Conservation (phyloP, 2,888 invertebrate genomes). For the Megamerina dolium region DNA sequence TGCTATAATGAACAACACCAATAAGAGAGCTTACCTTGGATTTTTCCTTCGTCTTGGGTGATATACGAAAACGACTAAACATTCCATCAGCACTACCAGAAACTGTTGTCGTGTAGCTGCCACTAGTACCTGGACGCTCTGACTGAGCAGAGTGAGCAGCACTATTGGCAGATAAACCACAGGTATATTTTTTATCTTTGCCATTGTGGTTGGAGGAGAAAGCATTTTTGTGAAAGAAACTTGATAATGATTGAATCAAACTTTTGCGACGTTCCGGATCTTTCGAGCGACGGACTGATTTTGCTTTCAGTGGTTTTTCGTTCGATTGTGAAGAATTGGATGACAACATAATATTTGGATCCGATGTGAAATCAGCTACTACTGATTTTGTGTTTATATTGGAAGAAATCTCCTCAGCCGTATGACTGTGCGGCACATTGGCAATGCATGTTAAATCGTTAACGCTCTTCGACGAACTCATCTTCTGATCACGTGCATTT, state of each 20-base stretch:
- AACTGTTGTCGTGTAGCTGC: slow-evolving; percentile 21
- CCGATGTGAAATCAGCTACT: slow-evolving; percentile 52
- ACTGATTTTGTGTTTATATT: slow-evolving; percentile 26
- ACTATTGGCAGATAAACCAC: slow-evolving; percentile 24
- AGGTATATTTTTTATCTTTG: slow-evolving; percentile 36
- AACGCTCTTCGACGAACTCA: slow-evolving; percentile 48
- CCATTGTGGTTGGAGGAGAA: slow-evolving; percentile 50
- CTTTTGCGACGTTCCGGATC: slow-evolving; percentile 71
- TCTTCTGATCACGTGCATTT: slow-evolving; percentile 40
- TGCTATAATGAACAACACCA: too few species aligned
- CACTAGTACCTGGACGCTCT: slow-evolving; percentile 54
- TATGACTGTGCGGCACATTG: slow-evolving; percentile 25
- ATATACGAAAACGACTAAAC: slow-evolving; percentile 57
- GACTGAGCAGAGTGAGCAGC: slow-evolving; percentile 55
- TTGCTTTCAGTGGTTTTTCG: slow-evolving; percentile 24
- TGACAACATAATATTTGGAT: slow-evolving; percentile 53
- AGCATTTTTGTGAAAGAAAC: slow-evolving; percentile 68
- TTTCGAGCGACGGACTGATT: slow-evolving; percentile 46
- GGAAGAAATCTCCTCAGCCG: slow-evolving; percentile 17
- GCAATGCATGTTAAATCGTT: slow-evolving; percentile 43
- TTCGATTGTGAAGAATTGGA: slow-evolving; percentile 18
- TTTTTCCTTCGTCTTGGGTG: slow-evolving; percentile 59
- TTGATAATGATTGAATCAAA: slow-evolving; percentile 77
- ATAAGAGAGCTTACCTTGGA: slow-evolving; percentile 61
- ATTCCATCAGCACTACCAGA: slow-evolving; percentile 33